phyloP scores from a whole-genome alignment of 1,140 invertebrate species.

The Eumaeus atala region DNA sequence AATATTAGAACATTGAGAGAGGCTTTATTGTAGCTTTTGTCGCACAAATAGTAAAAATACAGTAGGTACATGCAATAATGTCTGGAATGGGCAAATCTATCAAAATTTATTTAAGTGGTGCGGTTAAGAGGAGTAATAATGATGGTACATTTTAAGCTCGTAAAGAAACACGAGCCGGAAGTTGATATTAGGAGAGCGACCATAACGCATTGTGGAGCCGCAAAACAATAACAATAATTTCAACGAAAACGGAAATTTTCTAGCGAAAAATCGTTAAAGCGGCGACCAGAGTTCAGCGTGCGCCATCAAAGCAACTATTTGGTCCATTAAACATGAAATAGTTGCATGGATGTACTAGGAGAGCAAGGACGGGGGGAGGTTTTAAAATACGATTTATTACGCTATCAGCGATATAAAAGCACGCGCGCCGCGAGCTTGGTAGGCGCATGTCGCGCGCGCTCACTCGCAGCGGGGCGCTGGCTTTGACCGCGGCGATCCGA shows the following conservation, averaged over 20 bases:
- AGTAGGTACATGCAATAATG: too few relatives aligned
- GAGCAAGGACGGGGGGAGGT: constrained; percentile 31
- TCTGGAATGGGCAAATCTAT: too few relatives aligned
- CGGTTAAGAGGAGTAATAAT: too few relatives aligned
- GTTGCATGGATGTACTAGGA: constrained; percentile 39
- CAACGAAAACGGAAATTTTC: constrained; percentile 53
- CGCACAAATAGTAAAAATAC: too few relatives aligned
- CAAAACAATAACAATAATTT: constrained; percentile 56
- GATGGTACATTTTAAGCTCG: constrained; percentile 14
- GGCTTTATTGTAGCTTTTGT: too few relatives aligned
- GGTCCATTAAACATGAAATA: constrained; percentile 63
- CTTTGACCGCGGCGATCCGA: constrained; percentile 31
- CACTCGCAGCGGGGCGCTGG: constrained; percentile 32
- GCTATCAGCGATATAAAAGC: constrained; percentile 36
- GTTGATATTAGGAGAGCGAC: constrained; percentile 20
- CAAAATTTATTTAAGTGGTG: too few relatives aligned
- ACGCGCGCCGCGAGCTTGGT: constrained; percentile 40
- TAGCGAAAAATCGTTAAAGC: constrained; percentile 53
- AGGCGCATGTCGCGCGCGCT: constrained; percentile 42
- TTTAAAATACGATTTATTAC: constrained; percentile 52
- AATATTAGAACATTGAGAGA: too few relatives aligned
- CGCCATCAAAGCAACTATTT: constrained; percentile 50
- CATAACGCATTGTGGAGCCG: constrained; percentile 31
- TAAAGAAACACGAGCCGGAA: constrained; percentile 20
- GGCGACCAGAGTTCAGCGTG: constrained; percentile 36